Conservation (phyloP, 2,797 vertebrate genomes). For the Onychomys torridus region DNA sequence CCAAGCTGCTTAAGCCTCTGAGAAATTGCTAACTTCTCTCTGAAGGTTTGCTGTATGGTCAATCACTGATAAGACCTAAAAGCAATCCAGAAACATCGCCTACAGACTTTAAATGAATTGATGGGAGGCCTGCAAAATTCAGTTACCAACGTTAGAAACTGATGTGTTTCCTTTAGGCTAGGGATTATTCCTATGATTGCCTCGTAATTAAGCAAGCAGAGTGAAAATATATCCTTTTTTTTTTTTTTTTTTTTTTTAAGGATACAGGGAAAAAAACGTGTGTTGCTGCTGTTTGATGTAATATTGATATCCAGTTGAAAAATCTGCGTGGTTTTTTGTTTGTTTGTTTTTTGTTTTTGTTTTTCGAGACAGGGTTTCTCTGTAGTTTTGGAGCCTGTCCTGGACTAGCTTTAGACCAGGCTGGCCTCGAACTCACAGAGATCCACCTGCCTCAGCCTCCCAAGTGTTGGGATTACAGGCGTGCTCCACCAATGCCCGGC, state of each 20-base stretch:
- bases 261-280: not conserved
- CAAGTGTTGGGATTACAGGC: no score
- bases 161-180: not conserved
- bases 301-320: not conserved
- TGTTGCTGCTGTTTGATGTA: conserved; percentile 8
- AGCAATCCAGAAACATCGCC: not conserved
- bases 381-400: no score
- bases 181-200: not conserved
- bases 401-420: no score
- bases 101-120: conserved; percentile 13
- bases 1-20: conserved; percentile 51
- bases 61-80: conserved; percentile 32
- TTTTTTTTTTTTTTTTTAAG: conserved; percentile 71
- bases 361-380: no score
- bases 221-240: conserved; percentile 47
- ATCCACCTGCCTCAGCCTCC: no score
- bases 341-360: no score
- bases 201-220: conserved; percentile 46
- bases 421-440: no score
- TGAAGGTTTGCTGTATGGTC: not conserved
- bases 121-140: not conserved
- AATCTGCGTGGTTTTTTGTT: conserved; percentile 19
- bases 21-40: conserved; percentile 36
- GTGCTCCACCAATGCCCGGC: no score
- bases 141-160: not conserved